Conservation (phyloP, 1,140 invertebrate genomes). For the Coptotermes formosanus region DNA sequence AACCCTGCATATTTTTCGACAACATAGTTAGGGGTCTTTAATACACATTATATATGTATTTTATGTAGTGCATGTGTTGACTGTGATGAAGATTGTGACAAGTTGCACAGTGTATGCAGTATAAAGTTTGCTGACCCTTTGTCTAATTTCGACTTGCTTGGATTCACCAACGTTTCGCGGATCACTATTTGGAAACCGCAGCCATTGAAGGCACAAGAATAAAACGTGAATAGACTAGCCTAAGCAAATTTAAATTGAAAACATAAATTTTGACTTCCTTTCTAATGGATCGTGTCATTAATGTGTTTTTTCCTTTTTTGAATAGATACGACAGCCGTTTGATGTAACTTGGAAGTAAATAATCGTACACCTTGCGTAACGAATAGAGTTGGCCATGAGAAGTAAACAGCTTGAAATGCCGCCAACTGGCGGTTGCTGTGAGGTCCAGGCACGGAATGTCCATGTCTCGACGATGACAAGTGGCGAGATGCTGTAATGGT, state of each 20-base stretch:
- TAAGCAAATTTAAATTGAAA: conserved; percentile 20
- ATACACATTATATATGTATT: too few relatives aligned
- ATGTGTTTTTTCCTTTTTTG: not conserved
- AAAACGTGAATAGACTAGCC: not conserved
- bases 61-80: too few relatives aligned
- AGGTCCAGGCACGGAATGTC: conserved; percentile 11
- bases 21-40: too few relatives aligned
- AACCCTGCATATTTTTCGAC: too few relatives aligned
- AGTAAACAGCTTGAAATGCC: not conserved
- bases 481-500: not conserved
- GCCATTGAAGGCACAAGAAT: not conserved
- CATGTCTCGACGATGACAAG: conserved; percentile 1
- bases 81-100: too few relatives aligned
- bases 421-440: conserved; percentile 6
- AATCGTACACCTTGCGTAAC: not conserved
- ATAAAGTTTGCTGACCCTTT: too few relatives aligned
- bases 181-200: conserved; percentile 1
- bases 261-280: not conserved
- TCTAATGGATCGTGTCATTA: conserved; percentile 16
- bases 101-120: too few relatives aligned
- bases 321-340: not conserved
- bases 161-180: not conserved
- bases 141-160: too few relatives aligned
- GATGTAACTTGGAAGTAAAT: not conserved
- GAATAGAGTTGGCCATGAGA: not conserved